Evolutionary conservation across 2,797 vertebrate genomes (phyloP), one percentile per base, ranked within the genome.

Genomic region (Sylvilagus floridanus): DNA sequence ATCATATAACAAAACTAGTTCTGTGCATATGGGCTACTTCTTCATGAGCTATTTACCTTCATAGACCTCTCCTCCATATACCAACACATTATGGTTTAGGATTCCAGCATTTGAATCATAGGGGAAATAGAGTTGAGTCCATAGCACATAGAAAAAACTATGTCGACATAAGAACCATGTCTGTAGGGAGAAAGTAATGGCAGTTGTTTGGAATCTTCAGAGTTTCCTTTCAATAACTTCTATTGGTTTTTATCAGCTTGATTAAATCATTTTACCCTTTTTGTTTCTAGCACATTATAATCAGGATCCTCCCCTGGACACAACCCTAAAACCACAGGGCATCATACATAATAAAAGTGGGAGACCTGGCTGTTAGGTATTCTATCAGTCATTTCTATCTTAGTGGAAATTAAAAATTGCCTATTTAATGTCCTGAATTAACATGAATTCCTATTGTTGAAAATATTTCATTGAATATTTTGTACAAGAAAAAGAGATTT

Each of bases 401-500:
- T 76, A 71, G 9, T 89, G 26, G 54, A 13, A 88, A 83, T 76
- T 88, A 60, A 85, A 71, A 71, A 11, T 47, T 69, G 4, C 22
- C 50, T 57, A 69, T 73, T 77, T 81, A 87, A 47, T 93, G 87
- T 35, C 68, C n/a, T 66, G 14, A 85, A n/a, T 82, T 71, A 85
- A 92, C 11, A 69, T 35, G 9, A 79, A 60, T 92, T 88, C 16
- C 79, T 54, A 83, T 65, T 54, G 84, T 57, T 93, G 57, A 83
- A 85, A 75, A 32, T 42, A 90, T 50, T 79, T 84, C 16, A 52
- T 52, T 77, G 63, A 86, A 85, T 60, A 57, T 81, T 32, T 28
- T 91, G 7, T 69, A 19, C 19, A n/a, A 77, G 13, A 72, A 85
- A 84, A 85, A 96, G 24, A 91, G 32, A 84, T 78, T 79, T 88